A percentile compares a stretch with the other conserved stretches of the same genome.
These are phyloP conservation scores for Clarias platycephalus DNA, from an alignment of 2,797 vertebrate genomes.

Conservation along the genomic window DNA sequence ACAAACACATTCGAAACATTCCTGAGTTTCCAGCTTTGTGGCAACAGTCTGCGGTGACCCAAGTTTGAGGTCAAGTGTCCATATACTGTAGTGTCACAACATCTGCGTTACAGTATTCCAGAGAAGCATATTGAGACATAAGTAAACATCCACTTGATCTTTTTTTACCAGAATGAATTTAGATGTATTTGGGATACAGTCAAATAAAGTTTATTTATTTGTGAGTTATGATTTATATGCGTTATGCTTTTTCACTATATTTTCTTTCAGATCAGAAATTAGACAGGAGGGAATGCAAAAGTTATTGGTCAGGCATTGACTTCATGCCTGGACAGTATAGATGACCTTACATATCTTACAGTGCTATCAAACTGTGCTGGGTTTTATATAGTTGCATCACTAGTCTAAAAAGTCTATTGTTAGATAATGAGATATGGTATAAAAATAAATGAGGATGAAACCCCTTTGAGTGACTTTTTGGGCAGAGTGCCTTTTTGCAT, in stretches of 20 bases:
- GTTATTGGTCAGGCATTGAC: not conserved
- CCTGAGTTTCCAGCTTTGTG: not conserved
- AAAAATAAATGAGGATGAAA: constrained; percentile 13
- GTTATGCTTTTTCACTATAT: not conserved
- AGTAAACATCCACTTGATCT: not conserved
- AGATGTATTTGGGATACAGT: not conserved
- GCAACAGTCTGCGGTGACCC: not conserved
- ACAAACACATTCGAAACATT: not conserved
- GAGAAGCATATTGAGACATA: not conserved
- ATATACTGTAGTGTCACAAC: not conserved
- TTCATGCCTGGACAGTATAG: not conserved
- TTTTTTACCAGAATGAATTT: not conserved
- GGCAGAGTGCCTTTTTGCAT: not conserved
- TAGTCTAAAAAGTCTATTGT: not conserved
- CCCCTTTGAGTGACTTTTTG: not conserved
- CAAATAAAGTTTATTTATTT: not conserved
- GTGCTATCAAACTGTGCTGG: not conserved
- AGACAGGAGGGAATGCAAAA: not conserved
- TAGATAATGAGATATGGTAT: not conserved
- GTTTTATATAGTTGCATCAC: not conserved
- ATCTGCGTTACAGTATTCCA: not conserved
- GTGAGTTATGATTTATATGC: not conserved
- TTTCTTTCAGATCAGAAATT: not conserved
- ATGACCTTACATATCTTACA: constrained; percentile 8
- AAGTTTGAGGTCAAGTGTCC: not conserved